Base-by-base conservation (phyloP, 2,888 invertebrate species). In the Leucophora obtusa region DNA sequence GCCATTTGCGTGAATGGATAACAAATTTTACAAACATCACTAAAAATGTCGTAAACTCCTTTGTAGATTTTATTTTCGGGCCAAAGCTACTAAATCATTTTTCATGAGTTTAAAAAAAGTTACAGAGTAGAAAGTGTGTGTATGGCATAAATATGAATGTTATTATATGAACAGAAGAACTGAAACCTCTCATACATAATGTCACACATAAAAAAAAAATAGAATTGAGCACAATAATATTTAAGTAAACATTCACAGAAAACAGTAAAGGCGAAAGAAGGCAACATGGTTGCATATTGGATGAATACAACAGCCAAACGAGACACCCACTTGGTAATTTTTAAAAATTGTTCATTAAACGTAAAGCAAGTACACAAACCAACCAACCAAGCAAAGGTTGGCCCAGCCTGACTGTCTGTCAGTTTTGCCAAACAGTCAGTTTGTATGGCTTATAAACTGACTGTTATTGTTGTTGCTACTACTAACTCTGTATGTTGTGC, bases 151-250 rank as follows among this genome's bases (percentile, higher is more conserved):
- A 74, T 69, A 53, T 28, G 24, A 79, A 73, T 73, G 60, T 69
- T 79, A 43, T 79, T 24, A 21, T 63, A 66, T 66, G 54, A 38
- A 63, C 35, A n/a, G 17, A 28, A 28, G 28, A 73, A 68, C 24
- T 53, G 33, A 70, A 76, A 7, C n/a, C 59, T 70, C 7, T 28
- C 28, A 28, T 28, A 28, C 28, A 28, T 28, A 28, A 28, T 28
- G 7, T 7, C 28, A 3, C 7, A 56, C 21, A 54, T 38, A 38
- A 56, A 72, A 56, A 24, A 2, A 63, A 79, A 79, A 51, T 69
- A 69, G 63, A 78, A 68, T 69, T 35, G 68, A 73, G 78, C 56
- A 69, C 73, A 75, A 51, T 28, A 63, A 63, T 68, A 73, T 78
- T 79, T 74, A 63, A 65, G 79, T 63, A 79, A 63, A 74, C 53